Percentiles rank a stretch among this genome's conserved stretches.
Conservation (phyloP, 2,888 invertebrate species). For the Syrphus vitripennis region DNA sequence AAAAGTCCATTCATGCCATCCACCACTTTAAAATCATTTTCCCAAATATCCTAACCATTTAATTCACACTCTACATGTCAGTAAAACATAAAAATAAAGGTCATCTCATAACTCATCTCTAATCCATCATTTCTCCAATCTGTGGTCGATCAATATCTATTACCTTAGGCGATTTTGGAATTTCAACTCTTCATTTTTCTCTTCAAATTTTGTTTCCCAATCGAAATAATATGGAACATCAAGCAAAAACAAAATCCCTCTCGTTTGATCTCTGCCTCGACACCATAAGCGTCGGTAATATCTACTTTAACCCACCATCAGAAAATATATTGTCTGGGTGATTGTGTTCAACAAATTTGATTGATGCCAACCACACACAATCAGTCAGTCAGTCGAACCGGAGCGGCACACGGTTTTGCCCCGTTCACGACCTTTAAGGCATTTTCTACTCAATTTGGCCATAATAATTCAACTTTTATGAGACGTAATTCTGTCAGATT, state of each 20-base stretch:
- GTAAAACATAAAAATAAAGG: not conserved
- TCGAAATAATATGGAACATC: not conserved
- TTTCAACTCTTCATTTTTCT: slow-evolving; percentile 15
- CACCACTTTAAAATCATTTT: not conserved
- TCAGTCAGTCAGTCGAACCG: slow-evolving; percentile 44
- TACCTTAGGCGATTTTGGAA: slow-evolving; percentile 22
- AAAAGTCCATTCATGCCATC: too few species aligned
- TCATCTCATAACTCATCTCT: slow-evolving; percentile 34
- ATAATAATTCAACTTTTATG: slow-evolving; percentile 69
- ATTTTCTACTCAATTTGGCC: slow-evolving; percentile 68
- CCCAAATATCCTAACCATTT: not conserved
- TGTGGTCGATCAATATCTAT: slow-evolving; percentile 44
- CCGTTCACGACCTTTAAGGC: slow-evolving; percentile 62
- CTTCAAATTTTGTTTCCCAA: not conserved
- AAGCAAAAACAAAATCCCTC: not conserved
- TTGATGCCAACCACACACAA: slow-evolving; percentile 66
- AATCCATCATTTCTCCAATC: slow-evolving; percentile 53
- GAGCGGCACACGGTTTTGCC: not conserved
- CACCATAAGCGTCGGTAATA: not conserved
- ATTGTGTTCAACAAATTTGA: slow-evolving; percentile 56
- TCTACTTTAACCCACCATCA: not conserved
- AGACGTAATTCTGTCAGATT: slow-evolving; percentile 72
- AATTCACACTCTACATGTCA: not conserved
- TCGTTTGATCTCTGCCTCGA: not conserved
- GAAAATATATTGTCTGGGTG: not conserved